These are phyloP conservation scores for Clavelina lepadiformis DNA, from an alignment of 23 tunicate genomes.

Conservation along the genomic window DNA sequence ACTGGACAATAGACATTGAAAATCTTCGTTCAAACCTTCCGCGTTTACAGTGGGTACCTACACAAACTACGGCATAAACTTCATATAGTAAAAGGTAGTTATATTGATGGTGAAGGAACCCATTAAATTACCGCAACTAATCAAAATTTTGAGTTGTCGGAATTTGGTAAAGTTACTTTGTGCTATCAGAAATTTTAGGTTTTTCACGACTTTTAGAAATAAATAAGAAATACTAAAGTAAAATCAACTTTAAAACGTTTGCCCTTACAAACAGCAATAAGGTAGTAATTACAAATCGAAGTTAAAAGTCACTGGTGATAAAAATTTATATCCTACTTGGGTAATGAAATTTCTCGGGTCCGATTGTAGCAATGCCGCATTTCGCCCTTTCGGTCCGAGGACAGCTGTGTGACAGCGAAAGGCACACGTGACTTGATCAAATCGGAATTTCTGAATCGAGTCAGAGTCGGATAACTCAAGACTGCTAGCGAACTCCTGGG, in stretches of 20 bases:
- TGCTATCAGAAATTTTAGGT: too few relatives aligned
- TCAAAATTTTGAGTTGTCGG: too few relatives aligned
- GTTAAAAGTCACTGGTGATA: neutral
- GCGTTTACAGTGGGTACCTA: constrained; percentile 39
- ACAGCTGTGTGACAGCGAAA: constrained; percentile 66
- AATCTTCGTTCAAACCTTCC: neutral
- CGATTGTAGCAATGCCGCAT: constrained; percentile 60
- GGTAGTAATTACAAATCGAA: too few relatives aligned
- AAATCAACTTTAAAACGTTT: neutral
- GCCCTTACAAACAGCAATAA: too few relatives aligned
- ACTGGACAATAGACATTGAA: neutral
- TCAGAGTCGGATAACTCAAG: constrained; percentile 60
- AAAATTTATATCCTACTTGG: constrained; percentile 24
- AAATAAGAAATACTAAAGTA: constrained; percentile 2
- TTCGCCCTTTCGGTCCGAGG: constrained; percentile 66
- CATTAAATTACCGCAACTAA: too few relatives aligned
- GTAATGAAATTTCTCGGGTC: constrained; percentile 68
- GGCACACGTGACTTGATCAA: constrained; percentile 57
- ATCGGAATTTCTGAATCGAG: constrained; percentile 52
- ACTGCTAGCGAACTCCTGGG: constrained; percentile 47
- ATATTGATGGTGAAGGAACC: too few relatives aligned
- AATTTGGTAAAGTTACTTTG: too few relatives aligned
- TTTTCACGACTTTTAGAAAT: too few relatives aligned
- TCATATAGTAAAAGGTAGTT: too few relatives aligned
- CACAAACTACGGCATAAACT: too few relatives aligned